Evolutionary conservation across 2,797 vertebrate genomes (phyloP).

Genomic region (Melanotaenia nigrans): DNA sequence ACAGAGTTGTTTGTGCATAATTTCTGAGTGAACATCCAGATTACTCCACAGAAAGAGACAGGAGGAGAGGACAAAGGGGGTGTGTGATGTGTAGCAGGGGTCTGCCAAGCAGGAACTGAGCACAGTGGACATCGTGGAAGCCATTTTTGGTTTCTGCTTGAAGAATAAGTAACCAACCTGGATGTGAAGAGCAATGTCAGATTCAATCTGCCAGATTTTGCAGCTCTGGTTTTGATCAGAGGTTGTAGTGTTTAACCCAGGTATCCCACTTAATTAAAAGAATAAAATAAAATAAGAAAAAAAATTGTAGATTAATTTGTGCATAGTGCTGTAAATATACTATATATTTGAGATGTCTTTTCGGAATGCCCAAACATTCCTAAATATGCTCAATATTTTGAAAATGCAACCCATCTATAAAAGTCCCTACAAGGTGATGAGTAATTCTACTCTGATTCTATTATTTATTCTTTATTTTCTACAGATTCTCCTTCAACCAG

Average conservation of each 20-base stretch:
- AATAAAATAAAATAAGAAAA: background rate
- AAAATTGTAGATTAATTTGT: no score
- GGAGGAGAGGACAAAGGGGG: background rate
- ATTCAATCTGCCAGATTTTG: background rate
- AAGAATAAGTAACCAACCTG: no score
- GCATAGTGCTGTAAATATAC: no score
- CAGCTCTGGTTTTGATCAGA: background rate
- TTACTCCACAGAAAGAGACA: background rate
- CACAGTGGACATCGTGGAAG: background rate
- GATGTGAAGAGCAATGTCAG: background rate
- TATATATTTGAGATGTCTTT: background rate
- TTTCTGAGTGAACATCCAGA: background rate
- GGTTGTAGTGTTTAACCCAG: background rate
- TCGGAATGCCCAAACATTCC: background rate
- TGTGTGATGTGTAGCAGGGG: background rate
- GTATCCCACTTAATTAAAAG: background rate
- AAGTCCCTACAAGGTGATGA: background rate
- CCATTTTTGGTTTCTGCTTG: background rate
- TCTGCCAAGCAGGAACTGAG: background rate
- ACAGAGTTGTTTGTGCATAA: background rate
- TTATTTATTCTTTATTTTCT: background rate
- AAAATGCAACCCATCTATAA: background rate
- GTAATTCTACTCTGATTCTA: background rate
- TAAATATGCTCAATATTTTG: background rate
- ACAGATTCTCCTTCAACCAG: background rate